These are phyloP conservation scores for Phyllostomus hastatus DNA, from an alignment of 2,113 vertebrate genomes.

Conservation along the genomic window DNA sequence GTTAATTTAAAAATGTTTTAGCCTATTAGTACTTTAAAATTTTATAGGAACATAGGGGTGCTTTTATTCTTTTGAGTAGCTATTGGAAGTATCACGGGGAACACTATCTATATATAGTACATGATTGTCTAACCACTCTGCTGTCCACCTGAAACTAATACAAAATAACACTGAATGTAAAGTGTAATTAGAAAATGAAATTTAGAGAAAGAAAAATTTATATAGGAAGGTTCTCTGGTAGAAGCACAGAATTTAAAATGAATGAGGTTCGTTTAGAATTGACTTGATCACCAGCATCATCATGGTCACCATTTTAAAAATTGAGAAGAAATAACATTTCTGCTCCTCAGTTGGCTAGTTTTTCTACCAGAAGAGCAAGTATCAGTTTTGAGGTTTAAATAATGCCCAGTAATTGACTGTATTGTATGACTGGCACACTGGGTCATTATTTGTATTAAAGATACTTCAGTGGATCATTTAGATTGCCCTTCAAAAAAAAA, in stretches of 20 bases:
- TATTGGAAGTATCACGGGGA: not conserved
- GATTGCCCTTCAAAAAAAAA: not conserved
- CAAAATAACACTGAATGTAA: not conserved
- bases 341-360: not conserved
- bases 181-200: no score
- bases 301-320: not conserved
- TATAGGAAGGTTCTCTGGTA: not conserved
- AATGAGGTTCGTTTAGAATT: not conserved
- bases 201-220: not conserved
- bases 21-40: not conserved
- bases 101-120: not conserved
- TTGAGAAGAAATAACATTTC: not conserved
- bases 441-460: not conserved
- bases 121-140: not conserved
- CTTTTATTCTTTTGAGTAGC: not conserved
- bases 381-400: not conserved
- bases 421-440: no score
- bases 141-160: not conserved
- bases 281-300: no score
- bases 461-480: not conserved
- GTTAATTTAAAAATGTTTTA: not conserved
- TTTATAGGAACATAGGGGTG: not conserved
- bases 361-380: not conserved
- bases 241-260: not conserved
- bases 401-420: not conserved